phyloP scores from a whole-genome alignment of 2,888 invertebrate species.

The Tetropium fuscum region DNA sequence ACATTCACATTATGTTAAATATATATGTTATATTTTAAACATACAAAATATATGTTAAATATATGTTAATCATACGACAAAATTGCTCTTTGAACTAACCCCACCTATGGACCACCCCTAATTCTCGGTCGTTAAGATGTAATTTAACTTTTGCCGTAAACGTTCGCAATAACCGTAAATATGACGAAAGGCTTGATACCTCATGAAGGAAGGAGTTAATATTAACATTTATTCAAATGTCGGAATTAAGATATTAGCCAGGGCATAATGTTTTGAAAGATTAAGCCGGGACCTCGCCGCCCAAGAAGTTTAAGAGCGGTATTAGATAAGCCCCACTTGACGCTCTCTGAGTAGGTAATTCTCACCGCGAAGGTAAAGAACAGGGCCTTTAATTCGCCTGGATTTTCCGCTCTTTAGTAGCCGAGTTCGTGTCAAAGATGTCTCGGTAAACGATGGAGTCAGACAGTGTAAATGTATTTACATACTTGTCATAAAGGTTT shows the following conservation, averaged over 20 bases:
- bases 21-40: too few relatives aligned
- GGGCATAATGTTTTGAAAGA: conserved; percentile 59
- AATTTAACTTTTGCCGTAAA: conserved; percentile 43
- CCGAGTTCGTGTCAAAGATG: conserved; percentile 21
- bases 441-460: too few relatives aligned
- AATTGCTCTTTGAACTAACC: too few relatives aligned
- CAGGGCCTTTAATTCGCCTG: conserved; percentile 38
- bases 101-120: too few relatives aligned
- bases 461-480: too few relatives aligned
- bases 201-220: conserved; percentile 46
- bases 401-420: conserved; percentile 24
- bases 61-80: too few relatives aligned
- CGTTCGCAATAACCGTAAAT: conserved; percentile 40
- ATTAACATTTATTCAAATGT: conserved; percentile 63
- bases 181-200: conserved; percentile 43
- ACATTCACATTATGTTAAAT: too few relatives aligned
- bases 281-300: conserved; percentile 51
- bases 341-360: conserved; percentile 43
- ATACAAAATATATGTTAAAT: too few relatives aligned
- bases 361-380: conserved; percentile 40
- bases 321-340: conserved; percentile 46
- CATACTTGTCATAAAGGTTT: too few relatives aligned
- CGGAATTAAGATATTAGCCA: conserved; percentile 64
- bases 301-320: conserved; percentile 52
- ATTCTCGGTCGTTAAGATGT: conserved; percentile 25